Conservation (phyloP, 1,140 invertebrate genomes). For the Globodera ellingtonae region DNA sequence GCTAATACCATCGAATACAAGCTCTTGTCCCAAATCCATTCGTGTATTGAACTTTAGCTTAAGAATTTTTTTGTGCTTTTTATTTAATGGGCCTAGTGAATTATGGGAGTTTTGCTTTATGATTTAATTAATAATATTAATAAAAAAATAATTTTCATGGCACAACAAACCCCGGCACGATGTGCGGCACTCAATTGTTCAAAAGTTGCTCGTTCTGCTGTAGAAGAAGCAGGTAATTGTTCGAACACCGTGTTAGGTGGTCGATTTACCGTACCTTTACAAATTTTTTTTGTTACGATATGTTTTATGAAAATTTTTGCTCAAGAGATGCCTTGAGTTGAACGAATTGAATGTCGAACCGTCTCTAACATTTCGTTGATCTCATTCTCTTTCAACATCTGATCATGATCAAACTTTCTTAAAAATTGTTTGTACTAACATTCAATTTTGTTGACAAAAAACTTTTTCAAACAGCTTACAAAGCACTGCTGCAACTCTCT, state of each 20-base stretch:
- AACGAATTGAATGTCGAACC: background rate
- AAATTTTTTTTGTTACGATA: background rate
- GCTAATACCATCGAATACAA: background rate
- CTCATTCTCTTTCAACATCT: background rate
- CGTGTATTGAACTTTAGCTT: background rate
- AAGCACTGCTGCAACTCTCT: too few relatives aligned
- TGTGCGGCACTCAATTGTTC: background rate
- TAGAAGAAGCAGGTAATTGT: background rate
- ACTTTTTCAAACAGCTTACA: too few relatives aligned
- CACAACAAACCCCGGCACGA: background rate
- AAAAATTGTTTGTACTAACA: background rate
- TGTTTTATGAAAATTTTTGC: background rate
- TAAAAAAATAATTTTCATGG: too few relatives aligned
- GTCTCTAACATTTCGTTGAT: background rate
- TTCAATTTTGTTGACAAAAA: too few relatives aligned
- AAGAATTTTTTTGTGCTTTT: background rate
- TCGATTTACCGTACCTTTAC: background rate
- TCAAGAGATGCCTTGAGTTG: background rate
- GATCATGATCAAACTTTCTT: background rate
- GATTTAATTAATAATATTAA: too few relatives aligned
- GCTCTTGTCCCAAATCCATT: background rate
- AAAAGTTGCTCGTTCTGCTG: background rate
- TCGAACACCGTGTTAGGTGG: background rate
- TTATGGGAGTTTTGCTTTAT: too few relatives aligned
- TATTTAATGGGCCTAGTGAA: too few relatives aligned